Evolutionary conservation across 30 jellyfish, hydroid and myxozoan species (phyloP).

Genomic region (Chrysaora quinquecirrha): DNA sequence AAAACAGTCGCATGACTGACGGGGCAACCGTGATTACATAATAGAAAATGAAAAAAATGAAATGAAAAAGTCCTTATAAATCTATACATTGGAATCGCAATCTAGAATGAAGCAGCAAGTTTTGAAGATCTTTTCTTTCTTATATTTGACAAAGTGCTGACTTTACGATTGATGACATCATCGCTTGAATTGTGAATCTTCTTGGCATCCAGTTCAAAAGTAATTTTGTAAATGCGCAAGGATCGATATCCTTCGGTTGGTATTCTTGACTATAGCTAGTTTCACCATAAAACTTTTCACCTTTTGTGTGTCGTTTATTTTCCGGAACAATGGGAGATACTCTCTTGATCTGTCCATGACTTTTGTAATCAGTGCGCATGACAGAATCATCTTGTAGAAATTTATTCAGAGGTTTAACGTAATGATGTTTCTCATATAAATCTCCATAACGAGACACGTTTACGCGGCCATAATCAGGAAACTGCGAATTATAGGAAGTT

Average conservation of each 20-base stretch:
- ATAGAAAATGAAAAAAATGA: no score
- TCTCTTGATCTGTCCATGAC: slow-evolving; percentile 30
- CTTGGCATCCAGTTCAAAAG: slow-evolving; percentile 33
- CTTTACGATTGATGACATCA: neutral
- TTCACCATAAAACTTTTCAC: slow-evolving; percentile 51
- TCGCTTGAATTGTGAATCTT: neutral
- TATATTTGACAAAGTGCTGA: neutral
- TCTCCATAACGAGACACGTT: slow-evolving; percentile 58
- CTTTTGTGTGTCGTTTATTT: slow-evolving; percentile 52
- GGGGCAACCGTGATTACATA: no score
- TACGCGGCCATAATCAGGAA: slow-evolving; percentile 51
- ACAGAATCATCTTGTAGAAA: slow-evolving; percentile 52
- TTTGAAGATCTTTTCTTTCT: neutral
- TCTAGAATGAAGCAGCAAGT: neutral
- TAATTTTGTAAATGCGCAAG: slow-evolving; percentile 48
- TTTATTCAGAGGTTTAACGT: slow-evolving; percentile 55
- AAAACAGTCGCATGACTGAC: no score
- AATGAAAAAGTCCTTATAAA: no score
- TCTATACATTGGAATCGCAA: no score
- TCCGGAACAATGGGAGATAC: slow-evolving; percentile 56
- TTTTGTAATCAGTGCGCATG: slow-evolving; percentile 52
- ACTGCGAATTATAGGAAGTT: slow-evolving; percentile 68
- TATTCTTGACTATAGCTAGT: slow-evolving; percentile 45
- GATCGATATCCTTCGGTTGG: slow-evolving; percentile 18
- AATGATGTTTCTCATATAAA: slow-evolving; percentile 38